These are phyloP conservation scores for Telmatochromis sp. DNA, from an alignment of 2,113 vertebrate genomes.

Conservation along the genomic window DNA sequence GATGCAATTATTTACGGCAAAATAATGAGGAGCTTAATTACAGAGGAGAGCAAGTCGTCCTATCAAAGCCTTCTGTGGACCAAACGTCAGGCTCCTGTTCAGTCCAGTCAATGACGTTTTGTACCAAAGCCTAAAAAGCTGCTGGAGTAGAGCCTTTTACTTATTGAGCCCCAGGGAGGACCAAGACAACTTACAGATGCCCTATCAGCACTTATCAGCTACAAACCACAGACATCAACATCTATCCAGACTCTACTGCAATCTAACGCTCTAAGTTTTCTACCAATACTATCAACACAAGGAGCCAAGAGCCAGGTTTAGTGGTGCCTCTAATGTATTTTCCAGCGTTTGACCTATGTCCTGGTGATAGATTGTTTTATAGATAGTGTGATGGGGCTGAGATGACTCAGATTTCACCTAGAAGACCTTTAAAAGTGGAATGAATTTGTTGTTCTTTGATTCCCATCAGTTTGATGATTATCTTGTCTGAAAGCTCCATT, in stretches of 20 bases:
- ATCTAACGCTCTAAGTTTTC: background rate
- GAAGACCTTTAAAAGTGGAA: background rate
- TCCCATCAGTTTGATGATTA: background rate
- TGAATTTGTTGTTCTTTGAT: background rate
- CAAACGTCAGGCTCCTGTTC: background rate
- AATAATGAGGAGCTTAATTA: slow-evolving; percentile 33
- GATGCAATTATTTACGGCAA: slow-evolving; percentile 26
- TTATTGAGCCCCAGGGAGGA: background rate
- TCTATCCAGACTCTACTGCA: background rate
- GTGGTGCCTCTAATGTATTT: background rate
- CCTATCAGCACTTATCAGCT: slow-evolving; percentile 22
- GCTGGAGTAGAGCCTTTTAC: background rate
- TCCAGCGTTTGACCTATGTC: background rate
- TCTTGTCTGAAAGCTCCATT: background rate
- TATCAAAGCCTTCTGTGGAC: slow-evolving; percentile 10
- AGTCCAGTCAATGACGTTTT: background rate
- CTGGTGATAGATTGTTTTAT: background rate
- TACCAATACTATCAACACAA: background rate
- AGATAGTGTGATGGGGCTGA: background rate
- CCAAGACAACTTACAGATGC: background rate
- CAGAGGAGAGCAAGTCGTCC: background rate
- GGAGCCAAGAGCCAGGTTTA: background rate
- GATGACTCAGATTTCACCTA: background rate
- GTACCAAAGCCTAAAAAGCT: background rate
- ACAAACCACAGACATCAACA: background rate